Base-by-base conservation (phyloP, 2,113 vertebrate species). In the Mesoclemmys tuberculata region DNA sequence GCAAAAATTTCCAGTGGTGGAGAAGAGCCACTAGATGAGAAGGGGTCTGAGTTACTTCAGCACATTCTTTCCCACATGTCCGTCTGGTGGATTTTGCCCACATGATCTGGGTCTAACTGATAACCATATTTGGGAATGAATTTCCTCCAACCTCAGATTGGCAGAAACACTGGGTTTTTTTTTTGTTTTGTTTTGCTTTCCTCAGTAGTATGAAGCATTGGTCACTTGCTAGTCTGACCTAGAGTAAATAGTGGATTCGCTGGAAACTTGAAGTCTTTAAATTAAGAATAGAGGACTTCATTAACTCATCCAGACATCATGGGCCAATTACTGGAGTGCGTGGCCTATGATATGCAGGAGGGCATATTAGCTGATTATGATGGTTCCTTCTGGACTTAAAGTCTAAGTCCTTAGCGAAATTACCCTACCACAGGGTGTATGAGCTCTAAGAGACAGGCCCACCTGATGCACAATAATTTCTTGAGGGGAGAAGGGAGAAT, bases 341-440 rank as follows among this genome's bases (percentile, higher is more conserved):
- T 58, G 31, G 29, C 29, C 61, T 35, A 5, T 64, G 61, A 64
- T 64, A 16, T 35, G 31, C 8, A 64, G 16, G 7, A 35, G 16
- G 61, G 18, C 16, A 64, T 14, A 64, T 64, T 64, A 64, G 31
- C 18, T 64, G 31, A 64, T 64, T 16, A n/a, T n/a, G 31, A n/a
- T 64, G 7, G 35, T 64, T 29, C 7, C 87, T 85, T 91, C 75
- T 90, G 92, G 74, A 89, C 89, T 96, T 94, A 93, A 81, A n/a
- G 61, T n/a, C 91, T 81, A 95, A 96, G 92, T 92, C 78, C 87
- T 93, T 90, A 95, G 85, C 85, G 91, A 94, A 94, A 94, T 94
- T 86, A 86, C 81, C 93, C 44, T 84, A 83, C 12, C 18, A 29
- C 31, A n/a, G 85, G 94, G 88, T 95, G 88, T 94, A 88, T 95